These are phyloP conservation scores for Ornithorhynchus anatinus DNA, from an alignment of 2,113 vertebrate species.

Conservation along the genomic window DNA sequence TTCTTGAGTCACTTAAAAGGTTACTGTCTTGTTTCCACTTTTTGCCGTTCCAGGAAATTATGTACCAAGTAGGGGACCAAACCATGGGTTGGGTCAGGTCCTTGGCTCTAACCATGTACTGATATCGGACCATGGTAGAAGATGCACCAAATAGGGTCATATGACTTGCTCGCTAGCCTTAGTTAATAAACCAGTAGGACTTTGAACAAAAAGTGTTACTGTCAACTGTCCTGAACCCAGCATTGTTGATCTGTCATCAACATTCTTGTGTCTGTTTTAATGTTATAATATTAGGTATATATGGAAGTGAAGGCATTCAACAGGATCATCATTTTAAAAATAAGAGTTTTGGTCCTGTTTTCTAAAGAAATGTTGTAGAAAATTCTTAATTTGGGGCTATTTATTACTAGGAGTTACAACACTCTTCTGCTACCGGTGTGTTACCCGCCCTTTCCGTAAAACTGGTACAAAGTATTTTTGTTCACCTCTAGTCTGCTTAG, in stretches of 20 bases:
- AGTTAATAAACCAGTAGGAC: constrained; percentile 72
- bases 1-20: constrained; percentile 52
- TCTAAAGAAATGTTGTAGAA: constrained; percentile 70
- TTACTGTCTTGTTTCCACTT: constrained; percentile 59
- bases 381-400: constrained; percentile 74
- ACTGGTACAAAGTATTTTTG: constrained; percentile 57
- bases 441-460: constrained; percentile 55
- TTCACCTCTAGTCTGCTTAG: constrained; percentile 52
- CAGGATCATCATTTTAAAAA: constrained; percentile 49
- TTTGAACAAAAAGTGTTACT: constrained; percentile 56
- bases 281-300: constrained; percentile 58
- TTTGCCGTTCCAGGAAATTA: constrained; percentile 58
- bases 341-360: constrained; percentile 56
- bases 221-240: constrained; percentile 63
- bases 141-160: constrained; percentile 67
- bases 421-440: constrained; percentile 59
- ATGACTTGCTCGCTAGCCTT: constrained; percentile 73
- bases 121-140: constrained; percentile 58
- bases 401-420: constrained; percentile 70
- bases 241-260: constrained; percentile 57
- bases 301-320: constrained; percentile 57
- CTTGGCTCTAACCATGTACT: constrained; percentile 54
- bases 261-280: constrained; percentile 60
- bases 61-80: constrained; percentile 43
- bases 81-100: constrained; percentile 47